phyloP scores from a whole-genome alignment of 2,888 invertebrate species.

The Lasioglossum vierecki region DNA sequence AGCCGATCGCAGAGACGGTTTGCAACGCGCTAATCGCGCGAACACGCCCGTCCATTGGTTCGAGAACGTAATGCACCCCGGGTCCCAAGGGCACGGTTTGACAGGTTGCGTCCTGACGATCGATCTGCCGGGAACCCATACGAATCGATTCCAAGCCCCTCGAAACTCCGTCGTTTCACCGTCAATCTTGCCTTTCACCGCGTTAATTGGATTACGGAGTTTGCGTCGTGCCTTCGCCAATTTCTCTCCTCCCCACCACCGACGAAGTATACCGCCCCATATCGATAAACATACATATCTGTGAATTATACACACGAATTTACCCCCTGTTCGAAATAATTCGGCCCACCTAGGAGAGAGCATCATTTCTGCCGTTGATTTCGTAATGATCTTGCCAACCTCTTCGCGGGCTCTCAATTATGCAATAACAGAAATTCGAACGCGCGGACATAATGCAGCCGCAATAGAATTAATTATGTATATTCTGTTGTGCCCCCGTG shows the following conservation, averaged over 20 bases:
- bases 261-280: conserved; percentile 21
- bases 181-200: conserved; percentile 71
- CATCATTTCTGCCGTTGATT: conserved; percentile 13
- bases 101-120: conserved; percentile 65
- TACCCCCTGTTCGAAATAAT: conserved; percentile 10
- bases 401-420: conserved; percentile 1
- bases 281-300: conserved; percentile 48
- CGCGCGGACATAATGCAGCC: background rate
- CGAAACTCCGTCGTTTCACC: conserved; percentile 68
- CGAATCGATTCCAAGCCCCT: conserved; percentile 62
- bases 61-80: conserved; percentile 61
- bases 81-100: conserved; percentile 61
- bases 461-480: background rate
- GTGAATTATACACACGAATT: conserved; percentile 51
- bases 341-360: background rate
- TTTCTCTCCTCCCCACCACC: background rate
- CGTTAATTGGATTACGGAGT: conserved; percentile 72
- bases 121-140: conserved; percentile 54
- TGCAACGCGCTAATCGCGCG: conserved; percentile 62
- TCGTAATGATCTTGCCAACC: conserved; percentile 14
- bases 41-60: conserved; percentile 55
- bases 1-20: conserved; percentile 56
- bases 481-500: background rate
- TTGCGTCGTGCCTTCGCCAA: conserved; percentile 44
- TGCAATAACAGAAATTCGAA: conserved; percentile 35